phyloP scores from a whole-genome alignment of 2,888 invertebrate species.

The Agonum fuliginosum region DNA sequence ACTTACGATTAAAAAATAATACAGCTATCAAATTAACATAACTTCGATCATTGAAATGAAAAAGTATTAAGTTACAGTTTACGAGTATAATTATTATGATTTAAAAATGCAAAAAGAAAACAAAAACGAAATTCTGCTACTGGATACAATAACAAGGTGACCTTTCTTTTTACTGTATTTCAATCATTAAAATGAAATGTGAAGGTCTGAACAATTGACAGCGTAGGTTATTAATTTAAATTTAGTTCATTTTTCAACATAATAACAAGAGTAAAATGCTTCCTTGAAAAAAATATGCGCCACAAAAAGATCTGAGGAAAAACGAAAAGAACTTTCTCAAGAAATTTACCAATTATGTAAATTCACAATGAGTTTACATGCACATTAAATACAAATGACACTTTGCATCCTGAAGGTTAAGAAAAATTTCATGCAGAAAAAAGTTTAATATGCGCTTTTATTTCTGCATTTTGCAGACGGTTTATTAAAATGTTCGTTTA shows the following conservation, averaged over 20 bases:
- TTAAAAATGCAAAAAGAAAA: no score
- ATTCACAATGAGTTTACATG: conserved; percentile 22
- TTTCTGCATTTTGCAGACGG: conserved; percentile 34
- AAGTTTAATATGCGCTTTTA: conserved; percentile 7
- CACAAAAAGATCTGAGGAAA: not conserved
- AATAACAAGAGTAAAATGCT: conserved; percentile 16
- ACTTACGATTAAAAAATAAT: no score
- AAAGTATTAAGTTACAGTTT: no score
- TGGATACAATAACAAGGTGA: no score
- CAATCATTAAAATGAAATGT: conserved; percentile 3
- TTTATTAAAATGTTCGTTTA: conserved; percentile 51
- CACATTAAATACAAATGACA: conserved; percentile 25
- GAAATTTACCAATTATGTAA: conserved; percentile 28
- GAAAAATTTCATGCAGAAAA: not conserved
- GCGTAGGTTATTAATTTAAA: not conserved
- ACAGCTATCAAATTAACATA: no score
- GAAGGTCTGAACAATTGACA: conserved; percentile 7
- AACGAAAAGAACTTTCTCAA: conserved; percentile 28
- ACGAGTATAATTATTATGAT: no score
- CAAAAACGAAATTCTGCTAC: no score
- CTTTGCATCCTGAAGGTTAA: not conserved
- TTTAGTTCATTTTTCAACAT: conserved; percentile 7
- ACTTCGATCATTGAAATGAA: no score
- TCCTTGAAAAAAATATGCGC: conserved; percentile 14
- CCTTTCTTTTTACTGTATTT: no score